Conservation (phyloP, 2,888 invertebrate genomes). For the Zootermopsis nevadensis region DNA sequence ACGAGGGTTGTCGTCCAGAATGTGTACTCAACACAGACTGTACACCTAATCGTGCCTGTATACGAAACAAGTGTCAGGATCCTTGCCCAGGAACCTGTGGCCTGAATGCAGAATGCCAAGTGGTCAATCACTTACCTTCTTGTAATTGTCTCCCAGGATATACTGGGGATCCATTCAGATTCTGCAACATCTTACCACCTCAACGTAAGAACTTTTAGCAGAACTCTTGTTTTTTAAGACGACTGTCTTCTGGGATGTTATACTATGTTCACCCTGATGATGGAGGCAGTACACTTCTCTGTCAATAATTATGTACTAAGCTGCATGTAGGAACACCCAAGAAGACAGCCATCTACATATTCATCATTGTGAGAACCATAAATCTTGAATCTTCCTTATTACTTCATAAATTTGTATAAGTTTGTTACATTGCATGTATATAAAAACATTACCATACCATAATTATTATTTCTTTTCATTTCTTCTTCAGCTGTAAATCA, state of each 20-base stretch:
- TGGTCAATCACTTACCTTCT: slow-evolving; percentile 79
- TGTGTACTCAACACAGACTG: slow-evolving; percentile 59
- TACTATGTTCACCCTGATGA: no score
- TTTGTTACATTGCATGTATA: no score
- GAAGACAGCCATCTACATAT: no score
- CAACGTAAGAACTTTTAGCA: slow-evolving; percentile 59
- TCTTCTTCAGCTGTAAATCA: slow-evolving; percentile 35
- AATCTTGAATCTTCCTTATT: no score
- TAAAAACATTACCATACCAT: no score
- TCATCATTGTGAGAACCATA: no score
- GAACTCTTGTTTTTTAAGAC: no score
- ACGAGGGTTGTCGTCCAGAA: slow-evolving; percentile 65
- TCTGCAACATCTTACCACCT: slow-evolving; percentile 65
- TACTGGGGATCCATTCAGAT: slow-evolving; percentile 80
- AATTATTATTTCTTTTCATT: neutral
- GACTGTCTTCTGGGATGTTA: no score
- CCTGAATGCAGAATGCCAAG: slow-evolving; percentile 77
- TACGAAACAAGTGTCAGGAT: slow-evolving; percentile 80
- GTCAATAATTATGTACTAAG: no score
- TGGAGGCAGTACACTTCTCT: no score
- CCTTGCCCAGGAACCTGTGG: slow-evolving; percentile 84
- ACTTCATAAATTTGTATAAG: no score
- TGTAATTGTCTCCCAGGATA: slow-evolving; percentile 78
- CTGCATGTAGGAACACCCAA: no score
- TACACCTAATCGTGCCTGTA: slow-evolving; percentile 75